Percentiles rank a stretch among this genome's conserved stretches.
Evolutionary conservation across 2,888 invertebrate species (phyloP).

Genomic region (Copidosoma aretas): DNA sequence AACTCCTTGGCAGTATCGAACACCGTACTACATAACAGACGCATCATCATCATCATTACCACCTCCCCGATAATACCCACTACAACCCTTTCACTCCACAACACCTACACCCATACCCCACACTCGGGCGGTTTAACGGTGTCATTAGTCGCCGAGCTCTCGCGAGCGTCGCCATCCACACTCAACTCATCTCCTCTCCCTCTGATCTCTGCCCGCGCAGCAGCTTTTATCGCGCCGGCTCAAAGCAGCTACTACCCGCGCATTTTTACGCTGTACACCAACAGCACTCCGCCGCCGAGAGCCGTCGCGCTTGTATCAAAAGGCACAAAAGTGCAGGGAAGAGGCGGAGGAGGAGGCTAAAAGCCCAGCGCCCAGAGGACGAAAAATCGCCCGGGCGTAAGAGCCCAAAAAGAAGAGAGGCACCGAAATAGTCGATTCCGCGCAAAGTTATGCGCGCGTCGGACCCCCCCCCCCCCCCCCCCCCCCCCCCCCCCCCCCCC

Average conservation of each 20-base stretch:
- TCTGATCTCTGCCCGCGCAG: not conserved
- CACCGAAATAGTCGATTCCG: conserved; percentile 17
- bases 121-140: conserved; percentile 29
- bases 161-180: no score
- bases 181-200: no score
- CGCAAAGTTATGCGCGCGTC: conserved; percentile 27
- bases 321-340: conserved; percentile 22
- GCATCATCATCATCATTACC: no score
- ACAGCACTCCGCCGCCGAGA: conserved; percentile 14
- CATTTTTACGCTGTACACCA: not conserved
- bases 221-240: not conserved
- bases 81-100: no score
- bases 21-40: no score
- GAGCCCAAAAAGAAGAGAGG: conserved; percentile 3
- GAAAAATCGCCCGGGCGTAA: not conserved
- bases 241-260: not conserved
- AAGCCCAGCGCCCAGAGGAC: conserved; percentile 1
- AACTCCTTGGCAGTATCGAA: no score
- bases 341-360: conserved; percentile 3
- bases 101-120: no score
- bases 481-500: no score
- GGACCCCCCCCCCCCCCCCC: not conserved
- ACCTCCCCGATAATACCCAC: no score
- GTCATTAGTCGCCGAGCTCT: conserved; percentile 34
- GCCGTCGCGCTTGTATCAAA: conserved; percentile 24